Conservation (phyloP, 1,140 invertebrate species). For the Ceratina australensis region DNA sequence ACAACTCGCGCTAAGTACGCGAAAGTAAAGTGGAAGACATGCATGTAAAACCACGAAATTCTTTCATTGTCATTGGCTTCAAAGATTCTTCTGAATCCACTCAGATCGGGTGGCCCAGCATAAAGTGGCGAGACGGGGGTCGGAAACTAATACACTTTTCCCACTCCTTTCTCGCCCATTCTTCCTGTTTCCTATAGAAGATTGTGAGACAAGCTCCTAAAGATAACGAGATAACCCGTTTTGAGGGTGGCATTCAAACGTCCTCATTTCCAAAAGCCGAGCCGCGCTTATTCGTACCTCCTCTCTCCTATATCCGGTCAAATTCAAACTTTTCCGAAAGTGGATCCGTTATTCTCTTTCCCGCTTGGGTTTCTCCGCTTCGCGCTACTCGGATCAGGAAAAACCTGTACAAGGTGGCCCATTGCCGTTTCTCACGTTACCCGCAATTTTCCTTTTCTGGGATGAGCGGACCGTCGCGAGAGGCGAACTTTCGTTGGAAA, state of each 20-base stretch:
- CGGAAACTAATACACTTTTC: constrained; percentile 48
- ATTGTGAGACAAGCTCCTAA: constrained; percentile 51
- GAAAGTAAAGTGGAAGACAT: background rate
- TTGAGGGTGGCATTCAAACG: constrained; percentile 65
- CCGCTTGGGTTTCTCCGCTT: background rate
- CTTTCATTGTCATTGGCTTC: background rate
- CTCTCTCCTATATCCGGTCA: constrained; percentile 14
- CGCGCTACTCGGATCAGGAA: background rate
- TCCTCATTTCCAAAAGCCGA: constrained; percentile 64
- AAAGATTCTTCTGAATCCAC: constrained; percentile 5
- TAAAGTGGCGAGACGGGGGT: constrained; percentile 25
- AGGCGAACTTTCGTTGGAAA: constrained; percentile 16
- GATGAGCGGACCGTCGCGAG: background rate
- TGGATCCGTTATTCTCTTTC: constrained; percentile 11
- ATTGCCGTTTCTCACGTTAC: constrained; percentile 26
- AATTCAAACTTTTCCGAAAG: constrained; percentile 45
- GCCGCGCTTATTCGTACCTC: constrained; percentile 1
- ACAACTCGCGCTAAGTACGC: background rate
- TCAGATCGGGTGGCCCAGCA: background rate
- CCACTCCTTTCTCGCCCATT: background rate
- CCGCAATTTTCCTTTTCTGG: constrained; percentile 26
- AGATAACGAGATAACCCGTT: constrained; percentile 70
- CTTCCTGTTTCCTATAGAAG: constrained; percentile 12
- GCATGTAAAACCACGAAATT: background rate
- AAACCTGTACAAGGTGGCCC: constrained; percentile 13